Evolutionary conservation across 2,113 vertebrate genomes (phyloP).

Genomic region (Amphilophus citrinellus): DNA sequence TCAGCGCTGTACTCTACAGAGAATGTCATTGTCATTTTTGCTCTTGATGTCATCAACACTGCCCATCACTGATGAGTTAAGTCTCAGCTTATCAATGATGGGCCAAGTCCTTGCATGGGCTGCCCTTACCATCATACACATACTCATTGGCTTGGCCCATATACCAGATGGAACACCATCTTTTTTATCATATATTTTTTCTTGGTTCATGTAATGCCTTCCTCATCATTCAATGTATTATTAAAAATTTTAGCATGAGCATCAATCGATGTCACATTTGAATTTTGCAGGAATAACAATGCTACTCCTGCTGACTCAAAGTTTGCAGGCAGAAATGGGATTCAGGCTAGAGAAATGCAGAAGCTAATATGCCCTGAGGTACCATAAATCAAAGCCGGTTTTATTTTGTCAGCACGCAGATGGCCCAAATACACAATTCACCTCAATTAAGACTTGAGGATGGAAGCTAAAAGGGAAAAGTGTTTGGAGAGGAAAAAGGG

Average conservation of each 20-base stretch:
- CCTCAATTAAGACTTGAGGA: slow-evolving; percentile 73
- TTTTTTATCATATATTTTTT: neutral
- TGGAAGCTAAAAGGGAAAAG: slow-evolving; percentile 53
- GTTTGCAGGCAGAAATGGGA: slow-evolving; percentile 34
- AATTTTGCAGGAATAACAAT: neutral
- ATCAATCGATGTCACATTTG: neutral
- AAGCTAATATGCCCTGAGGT: slow-evolving; percentile 74
- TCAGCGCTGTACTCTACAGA: no score
- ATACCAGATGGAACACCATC: no score
- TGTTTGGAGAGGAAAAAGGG: slow-evolving; percentile 65
- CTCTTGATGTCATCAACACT: no score
- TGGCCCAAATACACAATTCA: slow-evolving; percentile 73
- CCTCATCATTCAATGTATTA: neutral
- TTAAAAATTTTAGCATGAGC: neutral
- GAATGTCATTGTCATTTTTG: no score
- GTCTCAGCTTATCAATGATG: no score
- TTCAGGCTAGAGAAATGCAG: slow-evolving; percentile 62
- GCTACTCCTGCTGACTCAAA: slow-evolving; percentile 20
- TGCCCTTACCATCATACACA: no score
- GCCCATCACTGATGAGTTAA: no score
- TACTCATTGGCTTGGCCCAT: no score
- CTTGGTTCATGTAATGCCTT: neutral
- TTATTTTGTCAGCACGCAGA: slow-evolving; percentile 81
- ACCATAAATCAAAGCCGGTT: slow-evolving; percentile 82
- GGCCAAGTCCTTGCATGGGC: no score